A percentile compares a stretch with the other conserved stretches of the same genome.
Conservation (phyloP, 2,888 invertebrate genomes). For the Steromphala cineraria region DNA sequence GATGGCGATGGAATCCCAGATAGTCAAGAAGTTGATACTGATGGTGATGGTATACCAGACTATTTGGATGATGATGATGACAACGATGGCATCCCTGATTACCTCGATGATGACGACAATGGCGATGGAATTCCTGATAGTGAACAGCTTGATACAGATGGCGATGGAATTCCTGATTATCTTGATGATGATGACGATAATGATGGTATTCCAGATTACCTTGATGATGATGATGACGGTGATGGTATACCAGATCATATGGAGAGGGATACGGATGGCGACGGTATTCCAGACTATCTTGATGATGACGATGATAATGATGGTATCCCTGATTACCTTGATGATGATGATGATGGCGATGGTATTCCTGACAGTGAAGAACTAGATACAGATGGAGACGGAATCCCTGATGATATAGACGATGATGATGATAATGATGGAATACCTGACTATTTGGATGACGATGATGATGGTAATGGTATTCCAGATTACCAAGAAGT, state of each 20-base stretch:
- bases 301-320: constrained; percentile 55
- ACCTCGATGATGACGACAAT: constrained; percentile 60
- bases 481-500: constrained; percentile 60
- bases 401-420: constrained; percentile 55
- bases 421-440: constrained; percentile 68
- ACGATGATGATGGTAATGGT: constrained; percentile 67
- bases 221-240: constrained; percentile 59
- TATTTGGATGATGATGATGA: constrained; percentile 41
- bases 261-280: constrained; percentile 57
- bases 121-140: constrained; percentile 65
- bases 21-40: constrained; percentile 48
- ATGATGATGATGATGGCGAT: constrained; percentile 59
- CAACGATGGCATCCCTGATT: constrained; percentile 62
- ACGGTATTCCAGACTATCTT: constrained; percentile 65
- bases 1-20: constrained; percentile 66
- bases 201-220: constrained; percentile 53
- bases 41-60: constrained; percentile 63
- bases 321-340: constrained; percentile 49
- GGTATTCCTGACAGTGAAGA: constrained; percentile 65
- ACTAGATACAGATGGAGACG: constrained; percentile 61
- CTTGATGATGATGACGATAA: constrained; percentile 58
- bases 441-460: constrained; percentile 61
- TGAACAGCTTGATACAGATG: constrained; percentile 52
- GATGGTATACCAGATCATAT: constrained; percentile 46
- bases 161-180: constrained; percentile 58